These are phyloP conservation scores for Pecten maximus DNA, from an alignment of 2,888 invertebrate genomes.

Conservation along the genomic window DNA sequence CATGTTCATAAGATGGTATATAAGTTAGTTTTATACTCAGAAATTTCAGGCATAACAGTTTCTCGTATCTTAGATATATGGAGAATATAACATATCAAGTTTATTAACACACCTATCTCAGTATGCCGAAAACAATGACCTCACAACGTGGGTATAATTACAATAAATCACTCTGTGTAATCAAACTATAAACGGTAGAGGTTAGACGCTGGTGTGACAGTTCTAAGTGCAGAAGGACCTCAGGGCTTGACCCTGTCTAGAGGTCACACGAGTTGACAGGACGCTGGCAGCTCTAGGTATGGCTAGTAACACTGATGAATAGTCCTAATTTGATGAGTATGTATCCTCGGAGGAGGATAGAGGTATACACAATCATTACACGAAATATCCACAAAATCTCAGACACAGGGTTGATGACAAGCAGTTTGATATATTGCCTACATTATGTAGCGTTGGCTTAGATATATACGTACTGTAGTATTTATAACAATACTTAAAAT, in stretches of 20 bases:
- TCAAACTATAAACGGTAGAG: neutral
- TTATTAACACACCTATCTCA: too few relatives aligned
- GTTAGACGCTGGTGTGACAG: neutral
- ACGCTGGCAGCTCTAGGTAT: slow-evolving; percentile 6
- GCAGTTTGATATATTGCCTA: too few relatives aligned
- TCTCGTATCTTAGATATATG: too few relatives aligned
- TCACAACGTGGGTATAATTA: neutral
- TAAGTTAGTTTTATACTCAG: too few relatives aligned
- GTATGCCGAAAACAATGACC: neutral
- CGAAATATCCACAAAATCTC: neutral
- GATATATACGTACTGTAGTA: too few relatives aligned
- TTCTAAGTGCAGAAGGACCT: neutral
- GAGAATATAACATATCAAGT: too few relatives aligned
- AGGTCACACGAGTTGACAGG: neutral
- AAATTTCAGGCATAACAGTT: too few relatives aligned
- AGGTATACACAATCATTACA: neutral
- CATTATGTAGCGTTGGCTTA: too few relatives aligned
- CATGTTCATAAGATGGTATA: too few relatives aligned
- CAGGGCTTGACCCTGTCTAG: slow-evolving; percentile 21
- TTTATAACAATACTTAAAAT: too few relatives aligned
- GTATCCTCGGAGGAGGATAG: neutral
- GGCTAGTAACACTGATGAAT: neutral
- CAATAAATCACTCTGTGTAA: neutral
- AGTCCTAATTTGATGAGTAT: neutral
- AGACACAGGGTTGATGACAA: neutral